Percentiles rank a stretch among this genome's conserved stretches.
These are phyloP conservation scores for Candoia aspera DNA, from an alignment of 2,113 vertebrate species.

Conservation along the genomic window DNA sequence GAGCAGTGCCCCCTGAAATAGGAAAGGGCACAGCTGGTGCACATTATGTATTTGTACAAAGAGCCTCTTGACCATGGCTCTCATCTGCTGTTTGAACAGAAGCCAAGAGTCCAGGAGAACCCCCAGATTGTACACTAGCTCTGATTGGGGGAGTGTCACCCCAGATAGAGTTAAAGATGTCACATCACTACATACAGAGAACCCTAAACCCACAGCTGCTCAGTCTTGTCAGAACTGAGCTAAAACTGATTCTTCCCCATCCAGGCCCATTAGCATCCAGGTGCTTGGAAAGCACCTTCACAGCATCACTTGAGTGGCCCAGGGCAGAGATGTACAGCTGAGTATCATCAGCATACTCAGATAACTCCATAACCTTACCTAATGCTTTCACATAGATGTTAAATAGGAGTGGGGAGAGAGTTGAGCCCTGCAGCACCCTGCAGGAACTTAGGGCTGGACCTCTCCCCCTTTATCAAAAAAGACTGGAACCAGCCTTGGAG, in stretches of 20 bases:
- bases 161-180: neutral
- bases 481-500: too few species aligned
- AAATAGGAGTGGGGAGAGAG: too few species aligned
- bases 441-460: too few species aligned
- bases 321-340: too few species aligned
- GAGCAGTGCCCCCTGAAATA: neutral
- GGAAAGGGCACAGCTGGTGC: neutral
- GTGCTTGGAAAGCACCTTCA: neutral
- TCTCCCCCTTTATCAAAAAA: too few species aligned
- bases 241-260: neutral
- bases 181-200: neutral
- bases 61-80: neutral
- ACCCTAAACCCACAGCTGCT: neutral
- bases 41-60: neutral
- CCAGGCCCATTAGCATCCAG: neutral
- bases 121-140: neutral
- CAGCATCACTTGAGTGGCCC: too few species aligned
- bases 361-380: too few species aligned
- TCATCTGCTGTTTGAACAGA: neutral
- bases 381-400: too few species aligned
- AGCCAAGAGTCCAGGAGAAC: neutral
- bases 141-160: neutral
- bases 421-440: too few species aligned
- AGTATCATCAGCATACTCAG: too few species aligned
- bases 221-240: neutral